phyloP scores from a whole-genome alignment of 2,797 vertebrate genomes.

The Zenarchopterus dispar region DNA sequence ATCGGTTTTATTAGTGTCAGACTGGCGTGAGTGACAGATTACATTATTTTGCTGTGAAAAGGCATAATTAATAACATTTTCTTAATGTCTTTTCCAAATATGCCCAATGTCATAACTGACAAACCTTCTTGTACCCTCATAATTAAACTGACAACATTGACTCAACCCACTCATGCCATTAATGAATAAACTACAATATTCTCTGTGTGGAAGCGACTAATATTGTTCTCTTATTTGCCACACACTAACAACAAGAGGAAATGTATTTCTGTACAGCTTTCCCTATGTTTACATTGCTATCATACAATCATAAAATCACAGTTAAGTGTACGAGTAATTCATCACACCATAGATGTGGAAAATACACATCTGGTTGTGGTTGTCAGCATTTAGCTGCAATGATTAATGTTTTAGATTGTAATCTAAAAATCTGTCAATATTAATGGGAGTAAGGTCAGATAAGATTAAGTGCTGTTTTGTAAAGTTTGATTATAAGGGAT shows the following conservation, averaged over 20 bases:
- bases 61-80: slow-evolving; percentile 9
- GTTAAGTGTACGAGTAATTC: not conserved
- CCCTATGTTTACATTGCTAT: not conserved
- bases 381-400: not conserved
- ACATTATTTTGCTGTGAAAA: slow-evolving; percentile 20
- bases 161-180: not conserved
- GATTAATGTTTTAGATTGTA: not conserved
- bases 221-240: not conserved
- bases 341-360: not conserved
- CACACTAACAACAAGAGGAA: not conserved
- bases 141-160: slow-evolving; percentile 9
- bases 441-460: not conserved
- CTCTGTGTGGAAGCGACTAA: not conserved
- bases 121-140: not conserved
- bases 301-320: slow-evolving; percentile 1
- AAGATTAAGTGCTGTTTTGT: too few species aligned
- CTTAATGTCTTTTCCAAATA: not conserved
- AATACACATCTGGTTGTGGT: not conserved
- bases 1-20: slow-evolving; percentile 32
- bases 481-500: too few species aligned
- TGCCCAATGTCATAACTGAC: not conserved
- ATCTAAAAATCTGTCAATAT: not conserved
- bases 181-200: not conserved
- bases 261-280: slow-evolving; percentile 4
- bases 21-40: slow-evolving; percentile 31